Percentiles rank a stretch among this genome's conserved stretches.
Conservation (phyloP, 2,113 vertebrate genomes). For the Nipponia nippon region DNA sequence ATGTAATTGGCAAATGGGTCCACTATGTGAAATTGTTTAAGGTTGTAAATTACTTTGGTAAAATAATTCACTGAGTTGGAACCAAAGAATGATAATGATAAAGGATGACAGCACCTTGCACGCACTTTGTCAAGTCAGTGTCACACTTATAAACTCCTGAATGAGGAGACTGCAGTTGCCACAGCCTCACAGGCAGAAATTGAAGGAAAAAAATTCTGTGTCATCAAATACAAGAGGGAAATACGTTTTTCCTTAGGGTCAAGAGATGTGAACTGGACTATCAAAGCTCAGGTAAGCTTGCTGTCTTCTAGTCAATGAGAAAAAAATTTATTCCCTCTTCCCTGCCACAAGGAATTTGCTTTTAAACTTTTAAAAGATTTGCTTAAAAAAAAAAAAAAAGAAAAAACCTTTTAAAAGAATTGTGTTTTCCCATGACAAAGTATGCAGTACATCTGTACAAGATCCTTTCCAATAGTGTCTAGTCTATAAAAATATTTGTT, state of each 20-base stretch:
- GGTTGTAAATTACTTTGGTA: background rate
- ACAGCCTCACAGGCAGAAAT: background rate
- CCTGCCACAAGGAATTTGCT: background rate
- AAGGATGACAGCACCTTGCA: background rate
- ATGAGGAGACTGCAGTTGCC: background rate
- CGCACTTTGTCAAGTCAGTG: background rate
- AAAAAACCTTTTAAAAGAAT: background rate
- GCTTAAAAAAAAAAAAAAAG: background rate
- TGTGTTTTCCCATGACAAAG: background rate
- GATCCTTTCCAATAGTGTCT: too few species aligned
- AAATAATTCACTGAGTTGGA: background rate
- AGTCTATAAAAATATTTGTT: background rate
- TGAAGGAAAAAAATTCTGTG: background rate
- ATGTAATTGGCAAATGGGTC: background rate
- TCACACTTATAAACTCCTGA: background rate
- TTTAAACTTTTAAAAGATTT: background rate
- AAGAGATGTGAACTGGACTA: background rate
- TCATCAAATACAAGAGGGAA: background rate
- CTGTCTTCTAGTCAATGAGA: background rate
- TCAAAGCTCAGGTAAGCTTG: background rate
- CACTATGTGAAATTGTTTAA: background rate
- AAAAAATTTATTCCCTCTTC: background rate
- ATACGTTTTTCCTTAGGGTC: background rate
- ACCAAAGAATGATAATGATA: background rate
- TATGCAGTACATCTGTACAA: fast-evolving